Evolutionary conservation across 2,888 invertebrate genomes (phyloP), one percentile per base, ranked within the genome.

Genomic region (Melanostoma mellinum): DNA sequence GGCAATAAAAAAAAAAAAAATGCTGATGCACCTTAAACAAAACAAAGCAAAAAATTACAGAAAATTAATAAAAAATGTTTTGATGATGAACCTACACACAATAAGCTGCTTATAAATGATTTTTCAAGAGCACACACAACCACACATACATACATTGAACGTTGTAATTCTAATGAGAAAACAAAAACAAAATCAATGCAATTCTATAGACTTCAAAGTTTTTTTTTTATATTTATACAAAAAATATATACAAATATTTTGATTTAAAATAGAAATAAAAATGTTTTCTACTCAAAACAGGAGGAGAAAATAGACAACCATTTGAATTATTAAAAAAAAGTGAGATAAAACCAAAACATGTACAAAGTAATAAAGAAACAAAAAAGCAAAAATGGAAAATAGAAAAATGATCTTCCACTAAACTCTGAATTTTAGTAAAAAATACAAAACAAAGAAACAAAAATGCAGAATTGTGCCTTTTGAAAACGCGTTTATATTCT

Each of bases 401-500:
- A 65, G 32, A 42, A 60, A 61, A 60, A 73, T 33, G 72, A 53
- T 82, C 81, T 82, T 82, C 81, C 81, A 82, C 35, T 38, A 10
- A 56, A 68, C 53, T 67, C 76, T 68, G 2, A 61, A 56, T 33
- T 50, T 36, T 56, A 60, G n/a, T 38, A 42, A 9, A 32, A 58
- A 6, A 46, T 56, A 30, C 33, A 40, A 67, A n/a, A 42, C 50
- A 9, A 10, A 40, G 42, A 60, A 44, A 40, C 20, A 35, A 48
- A 48, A 35, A 67, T 71, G 71, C 74, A 79, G 79, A 81, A 84
- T 75, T 84, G 84, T 84, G 84, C 84, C 84, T 84, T 84, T 84
- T 84, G 78, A 84, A 78, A 75, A 74, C 65, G 67, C 79, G 71
- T 79, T 75, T 84, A 42, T 75, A 44, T 46, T 30, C 35, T 46